Base-by-base conservation (phyloP, 1,140 invertebrate species). In the Drosophila ambigua region DNA sequence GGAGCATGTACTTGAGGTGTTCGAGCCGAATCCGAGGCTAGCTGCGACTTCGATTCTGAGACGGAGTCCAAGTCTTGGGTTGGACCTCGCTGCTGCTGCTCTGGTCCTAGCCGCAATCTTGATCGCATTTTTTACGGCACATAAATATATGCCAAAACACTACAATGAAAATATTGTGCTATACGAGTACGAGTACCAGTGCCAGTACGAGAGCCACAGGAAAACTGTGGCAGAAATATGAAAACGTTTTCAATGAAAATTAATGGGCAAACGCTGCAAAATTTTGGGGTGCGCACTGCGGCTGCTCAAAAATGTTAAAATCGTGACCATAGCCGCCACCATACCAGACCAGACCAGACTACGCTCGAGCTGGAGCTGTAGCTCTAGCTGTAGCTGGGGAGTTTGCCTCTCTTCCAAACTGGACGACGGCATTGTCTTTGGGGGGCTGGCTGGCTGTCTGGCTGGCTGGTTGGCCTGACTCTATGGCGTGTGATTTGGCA, bases 231-330 rank as follows among this genome's bases (percentile, higher is more conserved):
- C 83, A 77, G 79, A 77, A 87, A 88, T 87, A 87, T 88, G 83
- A 88, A 88, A 88, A 88, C 83, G 83, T 88, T 85, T 85, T 88
- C 83, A 88, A 88, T 88, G 83, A 88, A 88, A 88, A 88, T 88
- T 88, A 88, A 88, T 88, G 83, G 83, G 84, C 79, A 88, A 75
- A 88, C 79, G 83, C 65, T 78, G 83, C 67, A 88, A 88, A 88
- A 88, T 88, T 83, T 88, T 77, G 83, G 83, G 83, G 83, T 88
- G 83, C 83, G 79, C 79, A 75, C 81, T 82, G 73, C 79, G 79
- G 79, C 88, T 88, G 83, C 83, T 74, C 83, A 88, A 88, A 88
- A 88, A 88, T 88, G 83, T 88, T 88, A 88, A 88, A 88, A 88
- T 88, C 83, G 83, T 88, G 83, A 88, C 83, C 83, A 89, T n/a